Evolutionary conservation across 1,140 invertebrate genomes (phyloP).

Genomic region (Sinella curviseta): DNA sequence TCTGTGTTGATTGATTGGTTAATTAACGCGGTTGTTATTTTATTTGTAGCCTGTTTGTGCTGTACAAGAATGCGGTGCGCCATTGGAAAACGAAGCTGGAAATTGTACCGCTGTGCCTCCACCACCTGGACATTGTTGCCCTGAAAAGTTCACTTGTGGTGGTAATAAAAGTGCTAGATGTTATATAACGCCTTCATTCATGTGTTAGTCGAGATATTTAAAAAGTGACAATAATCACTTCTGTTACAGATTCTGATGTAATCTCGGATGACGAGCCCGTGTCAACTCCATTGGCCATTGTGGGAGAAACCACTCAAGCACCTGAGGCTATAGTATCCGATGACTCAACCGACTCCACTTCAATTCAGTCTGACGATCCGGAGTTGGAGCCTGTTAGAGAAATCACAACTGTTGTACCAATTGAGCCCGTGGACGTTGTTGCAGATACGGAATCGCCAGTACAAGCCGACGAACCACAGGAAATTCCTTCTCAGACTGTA

Average conservation of each 20-base stretch:
- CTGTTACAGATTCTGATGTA: too few relatives aligned
- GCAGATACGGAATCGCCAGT: not conserved
- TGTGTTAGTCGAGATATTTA: too few relatives aligned
- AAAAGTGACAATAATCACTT: too few relatives aligned
- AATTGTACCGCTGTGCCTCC: conserved; percentile 77
- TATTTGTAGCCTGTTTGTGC: conserved; percentile 76
- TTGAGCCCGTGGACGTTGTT: not conserved
- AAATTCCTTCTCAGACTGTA: not conserved
- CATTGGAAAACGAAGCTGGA: conserved; percentile 75
- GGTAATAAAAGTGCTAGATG: conserved; percentile 44
- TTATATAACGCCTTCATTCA: too few relatives aligned
- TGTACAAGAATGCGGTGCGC: conserved; percentile 84
- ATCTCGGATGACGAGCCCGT: too few relatives aligned
- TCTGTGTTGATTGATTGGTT: not conserved
- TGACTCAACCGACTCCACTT: not conserved
- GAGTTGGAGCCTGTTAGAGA: too few relatives aligned
- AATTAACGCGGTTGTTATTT: not conserved
- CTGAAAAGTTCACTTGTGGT: conserved; percentile 78
- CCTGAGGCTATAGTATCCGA: too few relatives aligned
- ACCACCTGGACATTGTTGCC: conserved; percentile 80
- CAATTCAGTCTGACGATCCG: too few relatives aligned
- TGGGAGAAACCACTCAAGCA: too few relatives aligned
- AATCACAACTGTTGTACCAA: conserved; percentile 4
- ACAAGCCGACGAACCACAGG: conserved; percentile 2
- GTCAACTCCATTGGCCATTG: too few relatives aligned